Conservation (phyloP, 2,113 vertebrate genomes). For the Diglossa brunneiventris region DNA sequence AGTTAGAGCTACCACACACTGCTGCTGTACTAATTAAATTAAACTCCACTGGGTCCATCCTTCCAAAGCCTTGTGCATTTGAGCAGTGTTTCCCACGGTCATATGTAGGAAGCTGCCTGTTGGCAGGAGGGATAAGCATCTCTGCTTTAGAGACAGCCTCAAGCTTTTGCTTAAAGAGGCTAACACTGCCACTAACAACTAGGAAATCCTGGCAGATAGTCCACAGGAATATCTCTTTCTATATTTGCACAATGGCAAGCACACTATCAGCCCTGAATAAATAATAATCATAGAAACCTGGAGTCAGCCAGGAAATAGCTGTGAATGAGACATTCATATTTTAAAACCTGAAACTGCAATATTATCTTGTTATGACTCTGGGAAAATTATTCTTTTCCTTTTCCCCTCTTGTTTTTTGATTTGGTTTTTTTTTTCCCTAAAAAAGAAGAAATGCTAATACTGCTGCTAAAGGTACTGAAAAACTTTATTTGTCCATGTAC, state of each 20-base stretch:
- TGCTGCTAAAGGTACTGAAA: neutral
- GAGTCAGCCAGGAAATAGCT: constrained; percentile 44
- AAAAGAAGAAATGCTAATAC: neutral
- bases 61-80: neutral
- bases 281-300: constrained; percentile 53
- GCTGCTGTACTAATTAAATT: neutral
- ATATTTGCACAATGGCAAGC: constrained; percentile 58
- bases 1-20: neutral
- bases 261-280: constrained; percentile 54
- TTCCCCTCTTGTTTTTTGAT: neutral
- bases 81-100: neutral
- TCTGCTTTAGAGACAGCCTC: constrained; percentile 32
- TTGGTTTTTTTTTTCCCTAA: neutral
- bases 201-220: constrained; percentile 63
- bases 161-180: constrained; percentile 51
- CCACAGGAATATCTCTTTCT: constrained; percentile 32
- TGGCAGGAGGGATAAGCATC: constrained; percentile 19
- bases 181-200: constrained; percentile 42
- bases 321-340: constrained; percentile 35
- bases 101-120: neutral
- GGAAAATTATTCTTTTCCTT: constrained; percentile 6
- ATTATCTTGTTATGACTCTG: neutral
- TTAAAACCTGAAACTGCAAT: constrained; percentile 20
- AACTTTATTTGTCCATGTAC: neutral
- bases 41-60: neutral